A percentile compares a stretch with the other conserved stretches of the same genome.
Evolutionary conservation across 35 echinoderm and acorn worm genomes (phyloP).

Genomic region (Diadema setosum): DNA sequence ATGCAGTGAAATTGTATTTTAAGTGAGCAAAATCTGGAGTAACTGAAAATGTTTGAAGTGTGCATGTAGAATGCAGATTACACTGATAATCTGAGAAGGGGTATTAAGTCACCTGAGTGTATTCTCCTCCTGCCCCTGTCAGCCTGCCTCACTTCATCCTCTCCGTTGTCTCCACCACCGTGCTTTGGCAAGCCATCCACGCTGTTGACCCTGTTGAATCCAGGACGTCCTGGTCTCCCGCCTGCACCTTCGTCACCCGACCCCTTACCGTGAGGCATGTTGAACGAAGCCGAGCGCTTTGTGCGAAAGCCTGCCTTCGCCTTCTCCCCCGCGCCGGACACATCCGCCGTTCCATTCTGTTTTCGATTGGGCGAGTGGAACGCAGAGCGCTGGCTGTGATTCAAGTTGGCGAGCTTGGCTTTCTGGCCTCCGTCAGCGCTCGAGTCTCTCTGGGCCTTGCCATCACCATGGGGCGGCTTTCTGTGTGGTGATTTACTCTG

Average conservation of each 20-base stretch:
- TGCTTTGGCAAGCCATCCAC: neutral
- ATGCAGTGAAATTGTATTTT: too few relatives aligned
- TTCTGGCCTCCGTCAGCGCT: neutral
- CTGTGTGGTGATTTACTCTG: neutral
- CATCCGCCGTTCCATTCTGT: neutral
- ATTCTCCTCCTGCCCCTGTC: neutral
- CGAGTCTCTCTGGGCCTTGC: neutral
- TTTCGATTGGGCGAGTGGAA: slow-evolving; percentile 2
- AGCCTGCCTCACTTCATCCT: neutral
- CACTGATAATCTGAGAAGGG: too few relatives aligned
- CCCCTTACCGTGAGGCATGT: neutral
- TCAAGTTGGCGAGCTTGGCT: neutral
- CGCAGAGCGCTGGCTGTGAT: neutral
- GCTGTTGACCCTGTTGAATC: neutral
- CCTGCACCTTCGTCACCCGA: neutral
- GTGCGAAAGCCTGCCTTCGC: neutral
- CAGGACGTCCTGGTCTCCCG: neutral
- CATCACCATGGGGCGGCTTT: neutral
- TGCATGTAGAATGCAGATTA: too few relatives aligned
- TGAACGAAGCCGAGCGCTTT: neutral
- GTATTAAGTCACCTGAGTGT: neutral
- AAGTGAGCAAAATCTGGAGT: too few relatives aligned
- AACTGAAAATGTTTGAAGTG: too few relatives aligned
- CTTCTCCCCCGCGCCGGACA: neutral
- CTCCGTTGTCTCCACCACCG: neutral